These are phyloP conservation scores for Tenebrio molitor DNA, from an alignment of 1,140 invertebrate species.

Conservation along the genomic window DNA sequence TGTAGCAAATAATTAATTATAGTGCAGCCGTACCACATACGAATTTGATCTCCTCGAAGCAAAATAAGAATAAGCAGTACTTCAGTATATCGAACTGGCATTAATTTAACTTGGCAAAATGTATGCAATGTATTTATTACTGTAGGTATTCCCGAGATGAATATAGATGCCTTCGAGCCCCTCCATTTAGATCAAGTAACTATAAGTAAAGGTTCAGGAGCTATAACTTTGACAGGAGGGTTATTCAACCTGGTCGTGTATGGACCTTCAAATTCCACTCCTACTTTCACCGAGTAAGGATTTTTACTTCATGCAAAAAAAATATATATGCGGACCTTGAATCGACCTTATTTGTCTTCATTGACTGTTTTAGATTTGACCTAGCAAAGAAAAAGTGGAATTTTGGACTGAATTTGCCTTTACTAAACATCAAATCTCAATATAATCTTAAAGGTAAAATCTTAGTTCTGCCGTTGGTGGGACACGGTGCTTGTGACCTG, in stretches of 20 bases:
- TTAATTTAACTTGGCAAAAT: too few relatives aligned
- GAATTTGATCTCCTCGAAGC: too few relatives aligned
- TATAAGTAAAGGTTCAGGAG: conserved; percentile 66
- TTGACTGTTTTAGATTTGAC: conserved; percentile 67
- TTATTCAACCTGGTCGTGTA: conserved; percentile 65
- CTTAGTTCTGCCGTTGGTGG: conserved; percentile 70
- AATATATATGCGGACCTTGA: too few relatives aligned
- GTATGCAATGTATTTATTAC: conserved; percentile 35
- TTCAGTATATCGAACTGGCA: too few relatives aligned
- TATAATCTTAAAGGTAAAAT: conserved; percentile 74
- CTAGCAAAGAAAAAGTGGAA: conserved; percentile 66
- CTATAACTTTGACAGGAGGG: conserved; percentile 66
- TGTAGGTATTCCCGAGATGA: conserved; percentile 68
- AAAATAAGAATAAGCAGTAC: too few relatives aligned
- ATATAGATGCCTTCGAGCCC: conserved; percentile 67
- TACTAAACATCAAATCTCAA: conserved; percentile 69
- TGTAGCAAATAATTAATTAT: too few relatives aligned
- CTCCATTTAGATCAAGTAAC: conserved; percentile 65
- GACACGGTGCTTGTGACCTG: conserved; percentile 69
- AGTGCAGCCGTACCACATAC: too few relatives aligned
- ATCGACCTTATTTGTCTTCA: conserved; percentile 10
- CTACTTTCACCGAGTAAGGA: conserved; percentile 64
- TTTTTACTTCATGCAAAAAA: too few relatives aligned
- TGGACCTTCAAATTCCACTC: conserved; percentile 68
- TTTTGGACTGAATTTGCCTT: conserved; percentile 70